Base-by-base conservation (phyloP, 2,113 vertebrate genomes). In the Prionailurus bengalensis region DNA sequence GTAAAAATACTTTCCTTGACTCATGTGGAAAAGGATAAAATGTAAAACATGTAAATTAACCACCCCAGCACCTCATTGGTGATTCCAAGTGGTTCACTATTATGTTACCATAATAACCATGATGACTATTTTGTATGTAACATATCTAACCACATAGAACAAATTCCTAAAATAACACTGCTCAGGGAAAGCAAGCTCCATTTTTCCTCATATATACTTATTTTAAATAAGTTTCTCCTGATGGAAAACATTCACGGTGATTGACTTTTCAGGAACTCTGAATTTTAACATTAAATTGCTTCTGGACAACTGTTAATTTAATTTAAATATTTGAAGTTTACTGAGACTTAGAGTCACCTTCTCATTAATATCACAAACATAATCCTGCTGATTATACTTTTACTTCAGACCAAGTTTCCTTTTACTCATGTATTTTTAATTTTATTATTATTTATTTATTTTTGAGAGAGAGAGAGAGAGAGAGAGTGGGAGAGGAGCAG, bases 281-380 rank as follows among this genome's bases (percentile, higher is more conserved):
- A 74, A 48, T 91, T 53, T 66, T 80, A 73, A 25, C 11, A 79
- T 48, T 42, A 86, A 81, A 27, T 7, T 48, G 4, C 21, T 65
- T 91, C 36, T 66, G 45, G 61, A 36, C 23, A 65, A 66, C 6
- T 13, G 65, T 55, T n/a, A 66, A 74, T 23, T 79, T 80, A 53
- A 53, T 84, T 73, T 76, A 96, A 90, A 82, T 82, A 68, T 74
- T 91, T 53, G 65, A 55, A 65, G n/a, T 66, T 90, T 39, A 17
- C 27, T 88, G 58, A 51, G 27, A n/a, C 16, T 12, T 55, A 45
- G 10, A 80, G 13, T 84, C 51, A 78, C 45, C 29, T 80, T 31
- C 36, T 91, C 36, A 45, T 36, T 81, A 89, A 78, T 70, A 91
- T 27, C 81, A 31, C 55, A 94, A 91, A 39, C 31, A 74, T 45